Percentiles rank a stretch among this genome's conserved stretches.
These are phyloP conservation scores for Menura novaehollandiae DNA, from an alignment of 2,113 vertebrate genomes.

Conservation along the genomic window DNA sequence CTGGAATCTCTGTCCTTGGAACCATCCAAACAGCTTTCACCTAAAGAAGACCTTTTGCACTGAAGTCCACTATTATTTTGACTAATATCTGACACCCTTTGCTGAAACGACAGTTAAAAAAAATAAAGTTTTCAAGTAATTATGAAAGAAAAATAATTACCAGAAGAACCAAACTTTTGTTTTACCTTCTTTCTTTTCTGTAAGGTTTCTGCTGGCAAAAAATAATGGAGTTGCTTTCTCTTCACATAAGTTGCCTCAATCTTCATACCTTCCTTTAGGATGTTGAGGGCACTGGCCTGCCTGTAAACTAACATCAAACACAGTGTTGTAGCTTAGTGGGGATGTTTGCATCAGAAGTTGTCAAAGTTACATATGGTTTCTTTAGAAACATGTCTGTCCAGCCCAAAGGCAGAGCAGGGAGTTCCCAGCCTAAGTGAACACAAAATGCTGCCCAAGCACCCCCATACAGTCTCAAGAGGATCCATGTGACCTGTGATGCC, in stretches of 20 bases:
- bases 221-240: conserved; percentile 92
- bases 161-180: background rate
- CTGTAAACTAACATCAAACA: conserved; percentile 83
- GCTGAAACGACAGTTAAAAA: conserved; percentile 55
- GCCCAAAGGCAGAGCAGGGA: background rate
- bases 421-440: background rate
- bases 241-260: conserved; percentile 95
- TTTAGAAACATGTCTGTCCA: background rate
- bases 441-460: background rate
- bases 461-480: background rate
- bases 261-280: conserved; percentile 95
- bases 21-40: conserved; percentile 79
- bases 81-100: conserved; percentile 83
- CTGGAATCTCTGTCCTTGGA: conserved; percentile 84
- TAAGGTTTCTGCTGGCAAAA: conserved; percentile 88
- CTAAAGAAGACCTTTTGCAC: conserved; percentile 82
- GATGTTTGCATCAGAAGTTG: background rate
- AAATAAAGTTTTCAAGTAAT: background rate
- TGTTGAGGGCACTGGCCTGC: conserved; percentile 92
- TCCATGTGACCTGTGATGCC: background rate
- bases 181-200: conserved; percentile 93
- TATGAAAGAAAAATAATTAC: background rate
- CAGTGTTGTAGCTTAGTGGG: background rate
- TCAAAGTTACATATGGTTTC: background rate
- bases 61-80: conserved; percentile 76